Conservation (phyloP, 1,140 invertebrate species). For the Drosophila nigromelanica region DNA sequence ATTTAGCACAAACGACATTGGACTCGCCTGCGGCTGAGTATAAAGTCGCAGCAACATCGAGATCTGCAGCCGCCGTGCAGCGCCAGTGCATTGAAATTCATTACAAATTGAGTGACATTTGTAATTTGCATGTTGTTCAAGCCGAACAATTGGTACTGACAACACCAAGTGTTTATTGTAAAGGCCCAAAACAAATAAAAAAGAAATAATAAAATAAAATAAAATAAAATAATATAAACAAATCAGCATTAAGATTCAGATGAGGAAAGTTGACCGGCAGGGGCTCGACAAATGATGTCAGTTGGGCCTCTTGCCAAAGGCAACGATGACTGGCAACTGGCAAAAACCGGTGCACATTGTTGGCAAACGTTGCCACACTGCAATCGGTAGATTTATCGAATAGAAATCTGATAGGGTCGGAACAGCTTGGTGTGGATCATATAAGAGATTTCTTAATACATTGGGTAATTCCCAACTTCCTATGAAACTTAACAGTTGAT, state of each 20-base stretch:
- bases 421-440: too few relatives aligned
- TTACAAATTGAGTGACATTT: conserved; percentile 47
- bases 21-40: conserved; percentile 14
- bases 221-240: neutral
- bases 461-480: too few relatives aligned
- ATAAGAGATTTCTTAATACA: too few relatives aligned
- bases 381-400: neutral
- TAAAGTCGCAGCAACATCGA: conserved; percentile 25
- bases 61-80: conserved; percentile 5
- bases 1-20: conserved; percentile 51
- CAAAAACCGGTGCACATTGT: conserved; percentile 1
- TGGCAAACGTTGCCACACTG: conserved; percentile 31
- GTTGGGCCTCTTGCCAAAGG: conserved; percentile 67
- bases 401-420: neutral
- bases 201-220: neutral
- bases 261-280: conserved; percentile 8
- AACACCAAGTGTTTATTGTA: conserved; percentile 19
- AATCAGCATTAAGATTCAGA: neutral
- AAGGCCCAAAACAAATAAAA: conserved; percentile 32
- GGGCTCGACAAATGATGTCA: conserved; percentile 57
- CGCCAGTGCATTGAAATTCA: conserved; percentile 35
- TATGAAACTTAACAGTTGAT: too few relatives aligned
- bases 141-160: conserved; percentile 18
- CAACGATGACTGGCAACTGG: conserved; percentile 51
- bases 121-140: conserved; percentile 41